phyloP scores from a whole-genome alignment of 2,113 vertebrate genomes.

The Chauna torquata region DNA sequence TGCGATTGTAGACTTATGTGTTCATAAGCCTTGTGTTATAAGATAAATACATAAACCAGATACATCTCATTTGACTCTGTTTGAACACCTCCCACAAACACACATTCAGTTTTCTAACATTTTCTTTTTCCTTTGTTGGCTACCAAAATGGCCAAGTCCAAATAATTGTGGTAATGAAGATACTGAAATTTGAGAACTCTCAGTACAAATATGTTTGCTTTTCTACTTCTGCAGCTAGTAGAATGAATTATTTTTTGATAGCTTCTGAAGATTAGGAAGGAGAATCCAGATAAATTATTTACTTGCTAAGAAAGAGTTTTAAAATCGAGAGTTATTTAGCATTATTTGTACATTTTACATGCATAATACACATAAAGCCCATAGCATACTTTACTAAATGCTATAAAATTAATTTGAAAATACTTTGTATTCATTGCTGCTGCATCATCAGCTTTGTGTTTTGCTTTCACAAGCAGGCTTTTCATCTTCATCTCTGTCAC shows the following conservation, averaged over 20 bases:
- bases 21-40: not conserved
- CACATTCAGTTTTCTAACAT: not conserved
- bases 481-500: conserved; percentile 87
- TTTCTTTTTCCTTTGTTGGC: not conserved
- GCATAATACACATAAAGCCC: not conserved
- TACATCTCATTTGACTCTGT: not conserved
- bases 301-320: not conserved
- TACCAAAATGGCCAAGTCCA: not conserved
- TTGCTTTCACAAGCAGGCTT: conserved; percentile 81
- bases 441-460: conserved; percentile 78
- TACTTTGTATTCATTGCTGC: conserved; percentile 60
- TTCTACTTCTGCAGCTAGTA: not conserved
- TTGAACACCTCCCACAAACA: not conserved
- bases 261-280: not conserved
- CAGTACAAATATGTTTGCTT: not conserved
- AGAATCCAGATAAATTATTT: not conserved
- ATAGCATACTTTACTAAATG: not conserved
- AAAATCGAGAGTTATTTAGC: not conserved
- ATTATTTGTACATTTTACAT: not conserved
- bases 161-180: not conserved
- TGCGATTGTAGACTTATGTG: not conserved
- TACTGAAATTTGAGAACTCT: not conserved
- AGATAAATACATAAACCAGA: not conserved
- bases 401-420: conserved; percentile 29
- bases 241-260: not conserved